Evolutionary conservation across 2,888 invertebrate species (phyloP), one percentile per base, ranked within the genome.

Genomic region (Tipula vernalis): DNA sequence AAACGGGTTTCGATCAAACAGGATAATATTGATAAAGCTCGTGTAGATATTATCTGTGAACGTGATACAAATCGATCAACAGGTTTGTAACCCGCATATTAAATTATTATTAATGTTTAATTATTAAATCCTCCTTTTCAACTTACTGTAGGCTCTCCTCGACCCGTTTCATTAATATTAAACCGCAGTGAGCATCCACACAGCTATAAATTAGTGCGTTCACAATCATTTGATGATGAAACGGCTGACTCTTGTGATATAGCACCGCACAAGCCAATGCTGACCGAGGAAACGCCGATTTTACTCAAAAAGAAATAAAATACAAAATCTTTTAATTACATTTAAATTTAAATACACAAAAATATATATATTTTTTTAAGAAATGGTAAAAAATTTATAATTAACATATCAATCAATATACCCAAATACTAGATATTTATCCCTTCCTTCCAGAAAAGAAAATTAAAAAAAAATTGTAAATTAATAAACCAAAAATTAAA

Each of bases 141-240:
- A 28, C 28, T 42, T 36, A 36, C 87, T 87, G 1, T 83, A 91
- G 91, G 91, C 87, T 90, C 90, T 0, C 89, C 90, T 0, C 89
- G 91, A 18, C 91, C 91, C n/a, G 91, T 91, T 3, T 91, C 91
- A 2, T 88, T 91, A 88, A 90, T 91, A 51, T 89, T 91, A 86
- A 90, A 91, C 10, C 90, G 90, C 89, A 90, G 89, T 87, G 91
- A 91, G 87, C 87, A 87, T 71, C 88, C 90, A 36, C 91, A 42
- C 84, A 86, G 91, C 87, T 91, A 91, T 87, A 91, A 91, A 88
- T 88, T 91, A 87, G 89, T 90, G 51, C 91, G 91, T 86, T 91
- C 91, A 36, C 90, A 90, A 3, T 91, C 91, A 1, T 90, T 91
- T 18, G 91, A 91, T 88, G 91, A 91, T 87, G 92, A 91, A 84